Base-by-base conservation (phyloP, 2,113 vertebrate species). In the Myotis yumanensis region DNA sequence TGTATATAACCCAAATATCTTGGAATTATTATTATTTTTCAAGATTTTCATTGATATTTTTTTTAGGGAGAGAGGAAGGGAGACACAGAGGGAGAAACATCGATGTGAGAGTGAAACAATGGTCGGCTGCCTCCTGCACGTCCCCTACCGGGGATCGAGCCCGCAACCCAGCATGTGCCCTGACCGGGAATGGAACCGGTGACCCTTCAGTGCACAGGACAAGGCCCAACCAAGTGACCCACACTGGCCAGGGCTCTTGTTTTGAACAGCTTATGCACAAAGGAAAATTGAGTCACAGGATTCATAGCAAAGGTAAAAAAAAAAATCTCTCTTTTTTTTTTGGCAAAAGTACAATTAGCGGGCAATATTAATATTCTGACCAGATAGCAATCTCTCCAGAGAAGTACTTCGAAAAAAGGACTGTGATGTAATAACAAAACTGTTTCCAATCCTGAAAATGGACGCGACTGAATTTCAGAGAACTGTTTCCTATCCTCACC, bases 341-440 rank as follows among this genome's bases (percentile, higher is more conserved):
- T 88, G 48, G 0, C 16, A n/a, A 93, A 93, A 84, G 20, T 57
- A 46, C 0, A 68, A 73, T 81, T 76, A 71, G 5, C 5, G 71
- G 52, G n/a, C 15, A 77, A 57, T 94, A 68, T 95, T 93, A 86
- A n/a, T 79, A 92, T 69, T 93, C 6, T 73, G 30, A 48, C 35
- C 23, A 82, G 10, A 79, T 1, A 91, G n/a, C 12, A 48, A 18
- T 51, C 77, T 84, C 7, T 96, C 17, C 40, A 23, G n/a, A 14
- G 10, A 22, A 90, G 5, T 46, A 37, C 11, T 82, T 93, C 30
- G 79, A 48, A 7, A 54, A 73, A 86, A 90, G 11, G 3, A 48
- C 1, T 64, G 20, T 77, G 43, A 43, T 28, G 0, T 9, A 64
- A 59, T 62, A 68, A 77, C 80, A 4, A 69, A 52, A 52, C 8